Evolutionary conservation across 2,888 invertebrate genomes (phyloP).

Genomic region (Hemistola chrysoprasaria): DNA sequence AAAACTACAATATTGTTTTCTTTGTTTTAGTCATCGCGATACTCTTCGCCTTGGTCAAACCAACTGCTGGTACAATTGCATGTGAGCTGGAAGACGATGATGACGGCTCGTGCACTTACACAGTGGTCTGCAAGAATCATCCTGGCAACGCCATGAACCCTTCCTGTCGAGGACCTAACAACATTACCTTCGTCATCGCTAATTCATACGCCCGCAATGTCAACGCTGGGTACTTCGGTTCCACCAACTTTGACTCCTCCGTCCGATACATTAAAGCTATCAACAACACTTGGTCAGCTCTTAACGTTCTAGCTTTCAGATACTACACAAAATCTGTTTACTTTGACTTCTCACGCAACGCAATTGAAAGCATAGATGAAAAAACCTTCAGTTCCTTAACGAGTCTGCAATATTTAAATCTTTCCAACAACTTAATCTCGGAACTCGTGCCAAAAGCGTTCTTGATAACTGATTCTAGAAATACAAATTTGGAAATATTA

Average conservation of each 20-base stretch:
- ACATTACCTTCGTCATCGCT: slow-evolving; percentile 50
- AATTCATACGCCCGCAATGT: slow-evolving; percentile 36
- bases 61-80: slow-evolving; percentile 26
- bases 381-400: slow-evolving; percentile 47
- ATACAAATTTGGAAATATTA: slow-evolving; percentile 36
- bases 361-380: slow-evolving; percentile 44
- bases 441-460: slow-evolving; percentile 43
- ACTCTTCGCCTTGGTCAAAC: slow-evolving; percentile 20
- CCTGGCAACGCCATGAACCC: slow-evolving; percentile 44
- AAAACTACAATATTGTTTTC: too few species aligned
- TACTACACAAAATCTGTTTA: slow-evolving; percentile 46
- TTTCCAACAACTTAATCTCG: slow-evolving; percentile 54
- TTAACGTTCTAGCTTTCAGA: slow-evolving; percentile 46
- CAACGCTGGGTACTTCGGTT: slow-evolving; percentile 51
- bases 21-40: slow-evolving; percentile 34
- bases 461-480: slow-evolving; percentile 32
- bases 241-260: slow-evolving; percentile 64
- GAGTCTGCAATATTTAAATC: slow-evolving; percentile 37
- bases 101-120: slow-evolving; percentile 45
- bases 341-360: slow-evolving; percentile 51
- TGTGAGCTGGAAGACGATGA: slow-evolving; percentile 35
- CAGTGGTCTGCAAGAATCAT: slow-evolving; percentile 42
- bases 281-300: slow-evolving; percentile 46
- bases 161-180: slow-evolving; percentile 39
- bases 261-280: slow-evolving; percentile 49